Base-by-base conservation (phyloP, 2,888 invertebrate genomes). In the Amiota minor region DNA sequence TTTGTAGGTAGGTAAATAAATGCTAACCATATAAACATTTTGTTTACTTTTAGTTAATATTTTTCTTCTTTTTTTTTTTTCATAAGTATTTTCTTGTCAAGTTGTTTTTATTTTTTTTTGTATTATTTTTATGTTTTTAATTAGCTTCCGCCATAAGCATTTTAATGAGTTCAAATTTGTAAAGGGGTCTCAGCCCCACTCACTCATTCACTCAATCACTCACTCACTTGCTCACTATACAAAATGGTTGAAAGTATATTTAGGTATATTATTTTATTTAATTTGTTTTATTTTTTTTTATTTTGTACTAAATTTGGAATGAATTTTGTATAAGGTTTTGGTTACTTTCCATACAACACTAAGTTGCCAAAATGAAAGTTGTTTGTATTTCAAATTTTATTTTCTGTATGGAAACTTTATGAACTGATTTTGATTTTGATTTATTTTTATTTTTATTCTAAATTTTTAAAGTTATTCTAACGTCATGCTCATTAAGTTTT, bases 81-180 rank as follows among this genome's bases (percentile, higher is more conserved):
- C 53, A 64, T 53, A 16, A 14, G 12, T 80, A 78, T 74, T 82
- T 74, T 73, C 72, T 72, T 77, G 76, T 73, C 69, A 71, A 70
- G 75, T 76, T 74, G 56, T 74, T 49, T 56, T 80, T 56, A 64
- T 53, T 12, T 14, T 12, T 80, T 76, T 74, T 67, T 74, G 16
- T 4, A n/a, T 56, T 56, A 14, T 76, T 72, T 79, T 77, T 72
- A 70, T 75, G 74, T 78, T 83, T 82, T 74, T 82, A 83, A 85
- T 81, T 77, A 81, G 73, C 76, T 84, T 78, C 82, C 84, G 85
- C 79, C 75, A 59, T 64, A 23, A 23, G 80, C 75, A 82, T 85
- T 72, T 74, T 80, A 84, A 83, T 84, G 78, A 83, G 77, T 20
- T 14, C 72, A 70, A 49, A 16, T 18, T 68, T 59, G 65, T 56